These are phyloP conservation scores for Lutjanus campechanus DNA, from an alignment of 2,797 vertebrate species.

Conservation along the genomic window DNA sequence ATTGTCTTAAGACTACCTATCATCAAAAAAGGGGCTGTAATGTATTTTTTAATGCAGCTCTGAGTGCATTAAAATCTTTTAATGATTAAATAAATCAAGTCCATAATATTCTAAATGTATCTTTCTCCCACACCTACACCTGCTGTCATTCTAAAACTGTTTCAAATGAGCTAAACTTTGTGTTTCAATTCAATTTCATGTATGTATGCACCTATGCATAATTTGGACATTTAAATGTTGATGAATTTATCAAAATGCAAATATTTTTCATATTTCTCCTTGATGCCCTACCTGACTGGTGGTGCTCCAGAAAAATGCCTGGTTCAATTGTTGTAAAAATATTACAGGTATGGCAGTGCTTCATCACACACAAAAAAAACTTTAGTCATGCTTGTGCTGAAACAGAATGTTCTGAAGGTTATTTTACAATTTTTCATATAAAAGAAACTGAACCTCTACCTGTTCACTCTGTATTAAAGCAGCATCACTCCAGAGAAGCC, in stretches of 20 bases:
- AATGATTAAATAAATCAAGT: not conserved
- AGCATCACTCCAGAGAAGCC: not conserved
- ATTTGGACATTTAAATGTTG: no score
- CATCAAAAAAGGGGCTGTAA: no score
- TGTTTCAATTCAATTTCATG: no score
- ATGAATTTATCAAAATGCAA: not conserved
- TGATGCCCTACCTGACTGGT: no score
- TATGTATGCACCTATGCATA: no score
- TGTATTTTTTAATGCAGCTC: no score
- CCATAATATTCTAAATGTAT: not conserved
- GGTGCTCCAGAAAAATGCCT: no score
- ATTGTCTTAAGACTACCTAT: no score
- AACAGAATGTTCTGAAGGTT: not conserved
- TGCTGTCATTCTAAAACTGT: no score
- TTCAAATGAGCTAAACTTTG: not conserved
- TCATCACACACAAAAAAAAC: not conserved
- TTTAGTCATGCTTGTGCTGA: not conserved
- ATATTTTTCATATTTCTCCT: not conserved
- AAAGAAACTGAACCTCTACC: not conserved
- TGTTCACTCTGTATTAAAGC: no score
- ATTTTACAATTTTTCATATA: not conserved
- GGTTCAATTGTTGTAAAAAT: no score
- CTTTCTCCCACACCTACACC: not conserved
- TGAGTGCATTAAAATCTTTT: not conserved
- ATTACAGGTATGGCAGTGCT: no score